phyloP scores from a whole-genome alignment of 2,797 vertebrate genomes.

The Tarsius wallacei region DNA sequence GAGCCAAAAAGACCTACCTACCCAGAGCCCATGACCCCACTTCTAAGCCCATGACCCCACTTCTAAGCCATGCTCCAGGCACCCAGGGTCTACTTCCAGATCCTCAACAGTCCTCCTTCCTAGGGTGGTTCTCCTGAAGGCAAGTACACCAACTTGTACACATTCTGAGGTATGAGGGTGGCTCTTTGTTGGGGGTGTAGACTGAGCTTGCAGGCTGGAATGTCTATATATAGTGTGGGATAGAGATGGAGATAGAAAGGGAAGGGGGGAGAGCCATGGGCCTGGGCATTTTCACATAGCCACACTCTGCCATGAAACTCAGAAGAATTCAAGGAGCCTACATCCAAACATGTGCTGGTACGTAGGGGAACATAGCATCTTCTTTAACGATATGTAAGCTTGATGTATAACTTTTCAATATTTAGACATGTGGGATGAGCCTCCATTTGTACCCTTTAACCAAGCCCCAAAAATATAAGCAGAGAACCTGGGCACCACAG shows the following conservation, averaged over 20 bases:
- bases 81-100: not conserved
- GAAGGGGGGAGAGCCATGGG: not conserved
- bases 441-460: not conserved
- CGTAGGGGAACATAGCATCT: slow-evolving; percentile 4
- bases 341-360: not conserved
- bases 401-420: slow-evolving; percentile 34
- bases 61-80: not conserved
- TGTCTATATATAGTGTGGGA: not conserved
- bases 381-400: not conserved
- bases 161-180: not conserved
- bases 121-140: not conserved
- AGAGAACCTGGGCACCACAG: not conserved
- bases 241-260: not conserved
- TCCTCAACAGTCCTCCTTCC: not conserved
- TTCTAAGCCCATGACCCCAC: not conserved
- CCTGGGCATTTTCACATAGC: not conserved
- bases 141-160: not conserved
- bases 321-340: not conserved
- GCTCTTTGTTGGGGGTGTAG: not conserved
- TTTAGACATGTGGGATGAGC: not conserved
- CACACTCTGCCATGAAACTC: not conserved
- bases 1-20: not conserved
- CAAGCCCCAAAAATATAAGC: slow-evolving; percentile 1
- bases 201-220: not conserved
- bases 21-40: not conserved